Conservation (phyloP, 1,140 invertebrate species). For the Scaptomyza hsui region DNA sequence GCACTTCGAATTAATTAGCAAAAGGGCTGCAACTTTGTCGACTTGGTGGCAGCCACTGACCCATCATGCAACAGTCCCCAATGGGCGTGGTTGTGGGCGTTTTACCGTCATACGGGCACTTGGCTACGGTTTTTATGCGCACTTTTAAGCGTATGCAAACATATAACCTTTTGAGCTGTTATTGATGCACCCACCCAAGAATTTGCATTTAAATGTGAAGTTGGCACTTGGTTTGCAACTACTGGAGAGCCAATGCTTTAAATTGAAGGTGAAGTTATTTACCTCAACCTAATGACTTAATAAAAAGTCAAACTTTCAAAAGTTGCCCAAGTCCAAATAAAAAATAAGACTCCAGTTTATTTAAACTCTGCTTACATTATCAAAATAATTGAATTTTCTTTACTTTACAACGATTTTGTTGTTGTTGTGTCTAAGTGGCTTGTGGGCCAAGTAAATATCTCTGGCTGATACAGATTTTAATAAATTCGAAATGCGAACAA, state of each 20-base stretch:
- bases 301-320: too few species aligned
- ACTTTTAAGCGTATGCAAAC: constrained; percentile 40
- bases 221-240: constrained; percentile 15
- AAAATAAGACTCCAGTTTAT: too few species aligned
- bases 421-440: neutral
- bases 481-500: neutral
- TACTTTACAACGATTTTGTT: neutral
- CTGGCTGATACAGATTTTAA: neutral
- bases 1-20: constrained; percentile 64
- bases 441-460: neutral
- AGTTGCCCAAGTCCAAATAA: too few species aligned
- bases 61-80: constrained; percentile 39
- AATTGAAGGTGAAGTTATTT: too few species aligned
- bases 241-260: too few species aligned
- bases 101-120: neutral
- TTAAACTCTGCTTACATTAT: too few species aligned
- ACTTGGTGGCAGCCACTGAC: constrained; percentile 27
- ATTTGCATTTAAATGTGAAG: constrained; percentile 45
- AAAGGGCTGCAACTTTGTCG: constrained; percentile 23
- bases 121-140: constrained; percentile 13
- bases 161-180: constrained; percentile 41
- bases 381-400: neutral
- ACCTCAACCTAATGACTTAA: too few species aligned
- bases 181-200: constrained; percentile 42
- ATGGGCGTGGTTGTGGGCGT: constrained; percentile 11